phyloP scores from a whole-genome alignment of 2,113 vertebrate genomes.

The Ginglymostoma cirratum region DNA sequence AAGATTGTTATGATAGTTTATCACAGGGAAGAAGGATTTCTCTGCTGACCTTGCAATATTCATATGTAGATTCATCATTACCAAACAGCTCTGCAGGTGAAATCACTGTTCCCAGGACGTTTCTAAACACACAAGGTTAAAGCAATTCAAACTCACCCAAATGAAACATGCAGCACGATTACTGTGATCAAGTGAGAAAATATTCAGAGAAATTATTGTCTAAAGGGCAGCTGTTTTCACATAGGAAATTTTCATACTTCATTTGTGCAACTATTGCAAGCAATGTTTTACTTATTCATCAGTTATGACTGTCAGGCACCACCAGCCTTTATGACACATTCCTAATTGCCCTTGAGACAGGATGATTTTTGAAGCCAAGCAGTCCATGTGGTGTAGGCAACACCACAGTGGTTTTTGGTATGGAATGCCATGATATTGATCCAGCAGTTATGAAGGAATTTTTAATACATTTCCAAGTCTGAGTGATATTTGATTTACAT shows the following conservation, averaged over 20 bases:
- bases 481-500: too few species aligned
- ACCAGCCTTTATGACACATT: too few species aligned
- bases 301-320: too few species aligned
- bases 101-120: neutral
- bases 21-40: neutral
- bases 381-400: too few species aligned
- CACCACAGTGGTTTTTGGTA: too few species aligned
- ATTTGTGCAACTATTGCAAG: neutral
- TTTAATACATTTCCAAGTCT: too few species aligned
- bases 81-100: neutral
- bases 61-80: neutral
- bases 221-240: neutral
- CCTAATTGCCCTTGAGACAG: too few species aligned
- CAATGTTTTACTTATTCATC: too few species aligned
- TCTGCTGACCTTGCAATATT: constrained; percentile 16
- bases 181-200: neutral
- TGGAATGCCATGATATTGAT: too few species aligned
- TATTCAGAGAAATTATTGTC: neutral
- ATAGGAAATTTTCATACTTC: neutral
- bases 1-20: neutral
- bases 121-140: neutral
- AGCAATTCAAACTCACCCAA: neutral
- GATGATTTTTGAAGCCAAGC: too few species aligned
- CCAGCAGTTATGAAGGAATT: too few species aligned
- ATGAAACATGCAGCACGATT: neutral